These are phyloP conservation scores for Phodopus roborovskii DNA, from an alignment of 2,113 vertebrate species.

Conservation along the genomic window DNA sequence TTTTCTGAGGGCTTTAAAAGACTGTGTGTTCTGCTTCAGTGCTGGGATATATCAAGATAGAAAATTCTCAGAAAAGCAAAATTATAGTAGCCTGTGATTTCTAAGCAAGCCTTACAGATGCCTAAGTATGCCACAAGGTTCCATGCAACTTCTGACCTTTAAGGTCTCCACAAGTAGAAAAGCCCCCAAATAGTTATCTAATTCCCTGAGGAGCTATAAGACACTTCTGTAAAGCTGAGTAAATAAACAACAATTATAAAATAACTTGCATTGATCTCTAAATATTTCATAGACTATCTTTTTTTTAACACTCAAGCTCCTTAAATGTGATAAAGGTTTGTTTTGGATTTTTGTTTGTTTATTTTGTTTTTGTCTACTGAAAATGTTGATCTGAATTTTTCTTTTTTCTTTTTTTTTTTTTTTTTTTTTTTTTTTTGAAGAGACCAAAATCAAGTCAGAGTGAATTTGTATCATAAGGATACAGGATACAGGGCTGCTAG, in stretches of 20 bases:
- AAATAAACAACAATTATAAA: background rate
- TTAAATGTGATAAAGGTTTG: background rate
- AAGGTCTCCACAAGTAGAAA: no score
- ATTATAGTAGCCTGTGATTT: background rate
- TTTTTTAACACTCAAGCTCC: background rate
- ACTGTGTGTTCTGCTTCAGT: background rate
- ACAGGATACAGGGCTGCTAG: no score
- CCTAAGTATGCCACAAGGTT: background rate
- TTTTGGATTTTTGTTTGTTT: background rate
- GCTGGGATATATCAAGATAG: background rate
- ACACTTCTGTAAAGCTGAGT: background rate
- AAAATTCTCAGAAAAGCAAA: background rate
- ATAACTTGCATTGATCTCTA: background rate
- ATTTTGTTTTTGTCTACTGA: background rate
- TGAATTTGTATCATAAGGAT: background rate
- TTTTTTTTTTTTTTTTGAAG: background rate
- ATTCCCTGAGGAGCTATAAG: background rate
- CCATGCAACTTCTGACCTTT: background rate
- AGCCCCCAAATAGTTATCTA: background rate
- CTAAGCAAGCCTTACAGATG: background rate
- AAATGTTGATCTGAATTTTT: background rate
- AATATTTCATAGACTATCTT: background rate
- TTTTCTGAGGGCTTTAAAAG: conserved; percentile 72
- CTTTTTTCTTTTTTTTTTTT: no score
- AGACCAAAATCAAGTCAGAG: background rate